Evolutionary conservation across 92 coral and sea anemone species (phyloP).

Genomic region (Virgularia gustaviana): DNA sequence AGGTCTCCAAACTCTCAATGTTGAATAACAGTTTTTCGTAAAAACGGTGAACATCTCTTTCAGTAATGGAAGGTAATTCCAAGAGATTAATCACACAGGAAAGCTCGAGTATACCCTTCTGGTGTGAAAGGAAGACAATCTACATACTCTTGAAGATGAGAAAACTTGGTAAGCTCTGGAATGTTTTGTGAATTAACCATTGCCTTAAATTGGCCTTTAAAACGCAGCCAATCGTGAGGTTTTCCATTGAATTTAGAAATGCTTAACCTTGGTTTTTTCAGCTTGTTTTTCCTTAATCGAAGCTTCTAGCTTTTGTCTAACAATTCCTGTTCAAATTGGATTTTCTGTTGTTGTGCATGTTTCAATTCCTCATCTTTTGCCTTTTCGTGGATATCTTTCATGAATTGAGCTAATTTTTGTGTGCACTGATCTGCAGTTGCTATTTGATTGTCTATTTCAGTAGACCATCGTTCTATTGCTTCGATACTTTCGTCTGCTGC

Average conservation of each 20-base stretch:
- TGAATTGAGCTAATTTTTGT: no score
- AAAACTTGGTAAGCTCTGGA: no score
- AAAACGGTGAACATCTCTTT: slow-evolving; percentile 39
- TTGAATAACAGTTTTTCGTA: slow-evolving; percentile 37
- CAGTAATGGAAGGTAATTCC: slow-evolving; percentile 28
- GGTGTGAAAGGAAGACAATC: no score
- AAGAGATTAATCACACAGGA: slow-evolving; percentile 25
- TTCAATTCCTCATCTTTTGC: background rate
- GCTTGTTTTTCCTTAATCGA: background rate
- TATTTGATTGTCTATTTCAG: no score
- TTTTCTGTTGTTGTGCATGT: background rate
- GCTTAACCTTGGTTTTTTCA: slow-evolving; percentile 1
- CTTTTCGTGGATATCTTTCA: no score
- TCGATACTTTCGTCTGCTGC: no score
- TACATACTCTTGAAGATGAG: no score
- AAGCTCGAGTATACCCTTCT: no score
- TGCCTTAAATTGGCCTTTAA: slow-evolving; percentile 1
- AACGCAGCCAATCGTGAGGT: background rate
- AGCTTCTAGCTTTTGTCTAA: background rate
- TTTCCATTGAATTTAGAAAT: background rate
- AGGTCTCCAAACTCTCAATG: slow-evolving; percentile 44
- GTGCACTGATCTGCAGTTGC: no score
- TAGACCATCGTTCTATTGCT: no score
- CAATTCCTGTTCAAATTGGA: background rate
- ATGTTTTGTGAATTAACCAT: background rate